Conservation (phyloP, 2,113 vertebrate species). For the Hemicordylus capensis region DNA sequence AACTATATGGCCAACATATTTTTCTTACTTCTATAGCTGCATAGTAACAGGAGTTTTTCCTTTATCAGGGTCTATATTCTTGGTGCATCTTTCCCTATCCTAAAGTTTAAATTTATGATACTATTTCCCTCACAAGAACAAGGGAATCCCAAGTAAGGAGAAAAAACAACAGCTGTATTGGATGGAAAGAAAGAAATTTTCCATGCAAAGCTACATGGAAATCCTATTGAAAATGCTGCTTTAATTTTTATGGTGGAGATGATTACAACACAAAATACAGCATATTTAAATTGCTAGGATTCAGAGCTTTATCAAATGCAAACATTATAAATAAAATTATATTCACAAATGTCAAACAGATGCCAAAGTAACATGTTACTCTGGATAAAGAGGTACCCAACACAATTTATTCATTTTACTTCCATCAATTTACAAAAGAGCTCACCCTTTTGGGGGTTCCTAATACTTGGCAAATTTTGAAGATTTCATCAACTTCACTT, state of each 20-base stretch:
- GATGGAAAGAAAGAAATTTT: conserved; percentile 8
- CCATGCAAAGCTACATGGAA: background rate
- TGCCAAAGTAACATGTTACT: background rate
- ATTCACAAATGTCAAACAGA: background rate
- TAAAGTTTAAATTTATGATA: background rate
- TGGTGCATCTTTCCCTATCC: conserved; percentile 1
- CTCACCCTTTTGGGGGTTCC: conserved; percentile 95
- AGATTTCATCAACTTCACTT: conserved; percentile 98
- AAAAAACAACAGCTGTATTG: background rate
- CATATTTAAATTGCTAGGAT: background rate
- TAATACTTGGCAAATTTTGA: conserved; percentile 98
- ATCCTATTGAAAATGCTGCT: background rate
- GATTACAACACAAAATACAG: background rate
- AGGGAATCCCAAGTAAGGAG: background rate
- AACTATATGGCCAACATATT: background rate
- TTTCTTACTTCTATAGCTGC: conserved; percentile 5
- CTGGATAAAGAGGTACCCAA: background rate
- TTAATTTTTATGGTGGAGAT: background rate
- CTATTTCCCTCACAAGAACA: background rate
- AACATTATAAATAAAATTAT: background rate
- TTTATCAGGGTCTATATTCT: background rate
- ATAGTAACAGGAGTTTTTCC: background rate
- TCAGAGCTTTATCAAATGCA: background rate
- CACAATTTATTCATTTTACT: background rate
- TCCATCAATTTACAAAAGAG: background rate